Base-by-base conservation (phyloP, 2,888 invertebrate genomes). In the Drosophila cracens region DNA sequence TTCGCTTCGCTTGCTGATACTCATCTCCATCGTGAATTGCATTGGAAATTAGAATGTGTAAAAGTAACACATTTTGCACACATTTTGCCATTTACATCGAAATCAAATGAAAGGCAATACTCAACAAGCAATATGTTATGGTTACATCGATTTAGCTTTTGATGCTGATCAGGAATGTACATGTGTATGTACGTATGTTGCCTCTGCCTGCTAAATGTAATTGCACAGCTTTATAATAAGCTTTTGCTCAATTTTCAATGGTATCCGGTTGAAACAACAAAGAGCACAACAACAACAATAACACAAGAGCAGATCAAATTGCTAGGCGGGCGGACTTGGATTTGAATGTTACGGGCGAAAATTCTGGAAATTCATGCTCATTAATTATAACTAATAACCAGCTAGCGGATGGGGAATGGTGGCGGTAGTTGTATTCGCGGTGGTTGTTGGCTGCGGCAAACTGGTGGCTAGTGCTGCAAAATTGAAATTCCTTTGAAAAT, bases 401-500 rank as follows among this genome's bases (percentile, higher is more conserved):
- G 43, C 33, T 29, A 34, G 57, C 36, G 38, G 36, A 33, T 16
- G 31, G 33, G 27, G 27, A 34, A 13, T 5, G 16, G 16, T 38
- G 49, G 8, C 7, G 31, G 34, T 46, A 16, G 25, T 5, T 21
- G 31, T 7, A 43, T 27, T 8, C 25, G 48, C 2, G 34, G 46
- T 29, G 18, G 21, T 54, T 54, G 36, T 21, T 53, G 27, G 21
- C 27, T 13, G 38, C 13, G 46, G 33, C 8, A 31, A 13, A 56
- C 38, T 64, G 48, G 25, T 51, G 59, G 65, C 81, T 62, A 36
- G 62, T 76, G 73, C 66, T 83, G 77, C 83, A 84, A 87, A 86
- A 87, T 87, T 83, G 81, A 84, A 84, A 84, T 84, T 84, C 84
- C 73, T 81, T 84, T 89, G 81, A 70, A 84, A 87, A 87, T 89